phyloP scores from a whole-genome alignment of 1,140 invertebrate genomes.

The Teleogryllus occipitalis region DNA sequence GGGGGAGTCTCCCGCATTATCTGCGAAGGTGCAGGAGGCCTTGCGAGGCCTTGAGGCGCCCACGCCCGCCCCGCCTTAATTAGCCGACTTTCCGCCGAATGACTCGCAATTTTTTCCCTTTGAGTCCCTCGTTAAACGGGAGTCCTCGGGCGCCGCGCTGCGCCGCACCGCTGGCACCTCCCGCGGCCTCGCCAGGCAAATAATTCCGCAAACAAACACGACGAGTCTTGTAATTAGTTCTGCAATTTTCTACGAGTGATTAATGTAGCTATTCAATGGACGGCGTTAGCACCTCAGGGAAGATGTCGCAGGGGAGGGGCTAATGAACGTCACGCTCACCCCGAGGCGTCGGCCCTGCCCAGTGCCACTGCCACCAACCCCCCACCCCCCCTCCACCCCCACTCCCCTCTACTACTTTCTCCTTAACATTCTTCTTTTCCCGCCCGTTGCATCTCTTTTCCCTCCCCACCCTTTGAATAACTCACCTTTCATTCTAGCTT shows the following conservation, averaged over 20 bases:
- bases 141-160: too few relatives aligned
- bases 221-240: background rate
- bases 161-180: background rate
- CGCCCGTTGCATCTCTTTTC: too few relatives aligned
- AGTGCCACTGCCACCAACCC: too few relatives aligned
- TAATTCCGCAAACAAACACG: background rate
- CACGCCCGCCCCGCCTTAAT: background rate
- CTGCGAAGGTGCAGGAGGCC: too few relatives aligned
- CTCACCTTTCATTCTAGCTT: too few relatives aligned
- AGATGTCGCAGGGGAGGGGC: background rate
- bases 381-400: too few relatives aligned
- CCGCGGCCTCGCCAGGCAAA: background rate
- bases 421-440: too few relatives aligned
- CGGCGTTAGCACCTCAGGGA: background rate
- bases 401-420: too few relatives aligned
- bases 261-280: background rate
- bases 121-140: background rate
- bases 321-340: too few relatives aligned
- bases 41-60: too few relatives aligned
- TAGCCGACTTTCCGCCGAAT: background rate
- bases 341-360: too few relatives aligned
- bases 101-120: background rate
- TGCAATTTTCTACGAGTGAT: conserved; percentile 1
- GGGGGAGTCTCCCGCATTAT: background rate
- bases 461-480: too few relatives aligned